Evolutionary conservation across 2,797 vertebrate genomes (phyloP), one percentile per base, ranked within the genome.

Genomic region (Fistularia tabacaria): DNA sequence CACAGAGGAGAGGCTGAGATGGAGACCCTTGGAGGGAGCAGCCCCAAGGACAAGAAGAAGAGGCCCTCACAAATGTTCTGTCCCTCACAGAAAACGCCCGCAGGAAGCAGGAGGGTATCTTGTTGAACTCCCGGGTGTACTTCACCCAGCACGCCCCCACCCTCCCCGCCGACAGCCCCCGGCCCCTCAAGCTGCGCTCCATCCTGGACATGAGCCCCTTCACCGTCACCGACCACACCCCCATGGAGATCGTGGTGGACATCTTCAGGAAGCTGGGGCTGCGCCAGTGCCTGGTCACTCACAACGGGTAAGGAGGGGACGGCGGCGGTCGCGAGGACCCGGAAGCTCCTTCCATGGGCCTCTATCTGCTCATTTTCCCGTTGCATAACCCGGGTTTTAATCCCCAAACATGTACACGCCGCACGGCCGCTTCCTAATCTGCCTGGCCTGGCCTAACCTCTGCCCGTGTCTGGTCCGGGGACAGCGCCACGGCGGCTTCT

Each of bases 201-300:
- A 99, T 99, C 76, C 92, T 99, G 62, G 97, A 99, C 80, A 98
- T 99, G 95, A 99, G 97, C 82, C 97, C 97, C 51, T 99, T 99
- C 85, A 99, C 97, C 5, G 95, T 99, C 85, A 99, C 97, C 1
- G 97, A 99, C 88, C 97, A 99, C 88, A 99, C 97, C 0, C 97
- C 97, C 14, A 99, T 99, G 97, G 97, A 99, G 89, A 99, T 99
- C 8, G 97, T 99, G 85, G 97, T 99, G 85, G 97, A 99, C 86
- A 99, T 99, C 81, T 99, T 99, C 89, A 92, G 97, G 36, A 99
- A 99, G 83, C 84, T 99, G 66, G 97, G 97, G 5, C 93, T 99
- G 83, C 94, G 97, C 78, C 97, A 99, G 92, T 99, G 96, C 88
- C 93, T 99, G 77, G 97, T 99, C 82, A 99, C 97, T 59, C 97